Base-by-base conservation (phyloP, 2,113 vertebrate genomes). In the Vidua macroura region DNA sequence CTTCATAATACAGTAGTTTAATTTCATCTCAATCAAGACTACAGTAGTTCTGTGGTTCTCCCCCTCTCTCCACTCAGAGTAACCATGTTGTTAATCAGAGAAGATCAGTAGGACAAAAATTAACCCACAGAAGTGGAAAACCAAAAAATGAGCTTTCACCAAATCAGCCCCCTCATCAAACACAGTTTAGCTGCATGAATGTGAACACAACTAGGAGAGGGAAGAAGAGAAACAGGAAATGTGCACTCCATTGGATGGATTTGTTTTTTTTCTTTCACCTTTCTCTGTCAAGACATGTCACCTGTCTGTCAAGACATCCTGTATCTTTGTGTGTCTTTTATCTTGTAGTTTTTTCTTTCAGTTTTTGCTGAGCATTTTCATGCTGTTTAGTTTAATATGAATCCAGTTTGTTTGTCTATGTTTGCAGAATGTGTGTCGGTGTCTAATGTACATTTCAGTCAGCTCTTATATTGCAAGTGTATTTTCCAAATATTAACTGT, bases 21-120 rank as follows among this genome's bases (percentile, higher is more conserved):
- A 59, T 66, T 48, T 43, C 0, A 2, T 51, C 25, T 81, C 44
- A 74, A 3, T 58, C 20, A 46, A 75, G 24, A 74, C 20, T 49
- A 6, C 6, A 49, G 37, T 4, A 53, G 17, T 73, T 69, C 28
- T 73, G n/a, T 44, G 48, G 23, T 78, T 21, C 13, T 74, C 2
- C 6, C 6, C 12, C 17, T 51, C 15, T 28, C 12, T 12, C 2
- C 1, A 0, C 27, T 2, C 24, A 41, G 37, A 43, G 7, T 25
- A 13, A 60, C 20, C 2, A 2, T 31, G 20, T 25, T 76, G 31
- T 56, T 62, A 27, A 25, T 66, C 18, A 58, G 43, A n/a, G 39
- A 92, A 68, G 16, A 30, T 30, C 27, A 52, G 10, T 44, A n/a
- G 6, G 52, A 33, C 59, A 43, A 80, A 83, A 83, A 66, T 46